Evolutionary conservation across 2,797 vertebrate genomes (phyloP).

Genomic region (Acanthornis magna): DNA sequence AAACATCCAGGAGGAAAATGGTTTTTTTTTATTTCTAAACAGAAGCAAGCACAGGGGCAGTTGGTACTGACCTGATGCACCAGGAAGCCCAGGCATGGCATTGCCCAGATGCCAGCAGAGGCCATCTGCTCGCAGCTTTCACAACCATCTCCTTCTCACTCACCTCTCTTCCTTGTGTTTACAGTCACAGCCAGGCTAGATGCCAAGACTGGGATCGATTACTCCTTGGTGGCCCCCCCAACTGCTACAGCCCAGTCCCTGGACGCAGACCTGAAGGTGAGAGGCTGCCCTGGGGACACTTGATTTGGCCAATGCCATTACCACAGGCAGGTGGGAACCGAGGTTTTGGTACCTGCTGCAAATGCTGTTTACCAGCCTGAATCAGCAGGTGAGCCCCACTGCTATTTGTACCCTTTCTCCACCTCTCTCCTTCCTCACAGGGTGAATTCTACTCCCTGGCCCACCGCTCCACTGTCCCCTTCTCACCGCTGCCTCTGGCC

Average conservation of each 20-base stretch:
- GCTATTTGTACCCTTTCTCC: background rate
- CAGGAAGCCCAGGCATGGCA: rapidly evolving
- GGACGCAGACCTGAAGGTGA: slow-evolving; percentile 71
- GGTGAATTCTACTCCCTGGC: slow-evolving; percentile 70
- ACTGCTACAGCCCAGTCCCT: background rate
- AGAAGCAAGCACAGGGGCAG: background rate
- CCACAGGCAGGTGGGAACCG: background rate
- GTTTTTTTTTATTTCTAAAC: background rate
- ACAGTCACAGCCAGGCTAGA: slow-evolving; percentile 70
- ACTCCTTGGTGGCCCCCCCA: slow-evolving; percentile 68
- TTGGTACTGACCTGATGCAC: too few relatives aligned
- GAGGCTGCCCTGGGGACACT: background rate
- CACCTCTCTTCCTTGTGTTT: background rate
- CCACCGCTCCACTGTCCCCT: background rate
- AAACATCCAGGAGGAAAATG: background rate
- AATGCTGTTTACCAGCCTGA: background rate
- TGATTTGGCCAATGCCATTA: background rate
- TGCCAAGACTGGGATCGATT: slow-evolving; percentile 50
- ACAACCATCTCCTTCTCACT: rapidly evolving
- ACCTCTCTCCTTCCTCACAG: slow-evolving; percentile 23
- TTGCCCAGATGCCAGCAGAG: background rate
- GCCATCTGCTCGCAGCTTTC: background rate
- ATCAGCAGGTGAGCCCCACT: background rate
- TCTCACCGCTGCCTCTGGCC: slow-evolving; percentile 18
- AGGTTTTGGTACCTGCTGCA: background rate